Conservation (phyloP, 1,140 invertebrate genomes). For the Samia ricini region DNA sequence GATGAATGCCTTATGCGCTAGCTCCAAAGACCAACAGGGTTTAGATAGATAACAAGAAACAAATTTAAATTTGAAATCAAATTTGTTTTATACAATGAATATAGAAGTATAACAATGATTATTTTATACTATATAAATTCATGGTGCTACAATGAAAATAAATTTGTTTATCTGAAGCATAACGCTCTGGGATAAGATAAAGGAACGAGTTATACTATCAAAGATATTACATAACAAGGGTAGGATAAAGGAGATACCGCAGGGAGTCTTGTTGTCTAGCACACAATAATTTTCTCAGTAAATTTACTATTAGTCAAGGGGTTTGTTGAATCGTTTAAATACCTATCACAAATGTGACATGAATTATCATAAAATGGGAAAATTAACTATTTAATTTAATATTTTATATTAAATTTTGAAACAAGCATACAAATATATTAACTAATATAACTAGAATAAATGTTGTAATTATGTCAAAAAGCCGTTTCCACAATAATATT, state of each 20-base stretch:
- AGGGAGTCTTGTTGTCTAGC: neutral
- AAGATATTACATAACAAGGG: conserved; percentile 19
- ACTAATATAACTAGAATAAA: no score
- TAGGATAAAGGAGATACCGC: conserved; percentile 9
- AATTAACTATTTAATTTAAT: neutral
- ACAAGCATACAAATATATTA: no score
- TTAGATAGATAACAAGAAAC: no score
- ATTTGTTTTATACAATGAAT: no score
- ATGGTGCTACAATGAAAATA: conserved; percentile 13
- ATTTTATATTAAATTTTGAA: no score
- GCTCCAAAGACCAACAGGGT: no score
- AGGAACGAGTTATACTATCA: conserved; percentile 28
- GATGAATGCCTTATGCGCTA: no score
- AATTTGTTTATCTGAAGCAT: conserved; percentile 30
- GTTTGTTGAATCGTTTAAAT: neutral
- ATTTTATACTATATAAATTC: no score
- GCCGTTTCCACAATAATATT: no score
- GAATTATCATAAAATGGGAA: neutral
- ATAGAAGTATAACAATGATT: no score
- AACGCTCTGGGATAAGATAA: conserved; percentile 30
- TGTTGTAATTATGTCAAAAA: no score
- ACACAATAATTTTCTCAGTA: neutral
- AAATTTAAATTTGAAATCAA: no score
- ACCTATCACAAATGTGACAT: neutral
- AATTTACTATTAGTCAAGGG: neutral